These are phyloP conservation scores for Atherinosoma microstoma DNA, from an alignment of 2,797 vertebrate genomes.

Conservation along the genomic window DNA sequence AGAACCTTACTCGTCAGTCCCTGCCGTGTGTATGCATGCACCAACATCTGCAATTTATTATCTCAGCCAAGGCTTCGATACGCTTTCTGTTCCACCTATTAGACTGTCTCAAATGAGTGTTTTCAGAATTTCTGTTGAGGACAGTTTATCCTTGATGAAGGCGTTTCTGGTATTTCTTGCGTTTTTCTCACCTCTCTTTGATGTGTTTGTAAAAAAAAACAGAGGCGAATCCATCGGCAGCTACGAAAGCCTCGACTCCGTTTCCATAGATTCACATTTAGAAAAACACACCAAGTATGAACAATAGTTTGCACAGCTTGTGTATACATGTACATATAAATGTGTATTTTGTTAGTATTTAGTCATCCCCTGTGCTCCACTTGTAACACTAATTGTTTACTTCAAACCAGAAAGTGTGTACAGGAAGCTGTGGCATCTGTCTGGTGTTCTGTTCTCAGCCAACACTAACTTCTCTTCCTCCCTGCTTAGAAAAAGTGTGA, in stretches of 20 bases:
- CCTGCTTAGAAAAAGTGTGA: slow-evolving; percentile 96
- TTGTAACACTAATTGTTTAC: slow-evolving; percentile 24
- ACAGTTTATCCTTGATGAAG: neutral
- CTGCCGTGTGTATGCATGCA: slow-evolving; percentile 1
- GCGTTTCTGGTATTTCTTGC: neutral
- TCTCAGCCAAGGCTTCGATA: slow-evolving; percentile 10
- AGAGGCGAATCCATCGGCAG: neutral
- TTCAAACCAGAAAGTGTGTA: slow-evolving; percentile 24
- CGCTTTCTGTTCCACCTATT: neutral
- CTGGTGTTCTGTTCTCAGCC: slow-evolving; percentile 40
- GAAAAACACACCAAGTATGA: neutral
- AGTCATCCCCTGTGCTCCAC: neutral
- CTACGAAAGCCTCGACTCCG: neutral
- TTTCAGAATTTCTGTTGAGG: neutral
- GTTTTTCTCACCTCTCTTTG: neutral
- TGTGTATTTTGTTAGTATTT: neutral
- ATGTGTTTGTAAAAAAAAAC: slow-evolving; percentile 7
- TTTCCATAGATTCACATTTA: slow-evolving; percentile 6
- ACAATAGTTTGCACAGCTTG: neutral
- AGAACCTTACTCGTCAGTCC: slow-evolving; percentile 56
- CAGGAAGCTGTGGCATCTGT: slow-evolving; percentile 56
- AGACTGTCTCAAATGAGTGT: neutral
- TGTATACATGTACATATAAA: neutral
- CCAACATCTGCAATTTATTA: slow-evolving; percentile 14
- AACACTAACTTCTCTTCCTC: slow-evolving; percentile 53